Evolutionary conservation across 2,888 invertebrate genomes (phyloP), one percentile per base, ranked within the genome.

Genomic region (Catotricha subobsoleta): DNA sequence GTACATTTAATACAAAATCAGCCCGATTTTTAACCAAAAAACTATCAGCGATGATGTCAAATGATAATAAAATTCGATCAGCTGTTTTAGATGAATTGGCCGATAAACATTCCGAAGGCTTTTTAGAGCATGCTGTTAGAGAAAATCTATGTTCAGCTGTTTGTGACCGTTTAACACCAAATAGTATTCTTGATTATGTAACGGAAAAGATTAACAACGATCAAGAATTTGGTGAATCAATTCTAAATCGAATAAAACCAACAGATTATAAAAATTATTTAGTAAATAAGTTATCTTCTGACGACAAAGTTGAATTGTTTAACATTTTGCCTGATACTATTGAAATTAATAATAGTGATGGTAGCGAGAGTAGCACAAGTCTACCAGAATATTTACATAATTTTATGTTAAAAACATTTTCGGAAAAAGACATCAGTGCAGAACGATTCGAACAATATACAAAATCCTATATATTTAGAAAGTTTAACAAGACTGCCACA

Each of bases 121-220:
- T 62, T 43, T 49, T 62, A 36, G 56, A 62, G 43, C 58, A 60
- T 47, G 60, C 62, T 0, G 51, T 62, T 6, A 59, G 59, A 44
- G 63, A 62, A 44, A 62, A 62, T 48, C 51, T 59, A 6, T 56
- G 57, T 1, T 54, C 56, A 2, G 55, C 54, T n/a, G 60, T 62
- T n/a, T 62, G 62, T 41, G 36, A 36, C 23, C 36, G 36, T 23
- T 8, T 36, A 8, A 15, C 16, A 2, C 16, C 21, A 13, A 21
- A 36, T 12, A 23, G 15, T 2, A 23, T 36, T 13, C 23, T 6
- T 16, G 36, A 36, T 13, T 36, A 36, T 25, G 10, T 19, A 2
- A 15, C 23, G 15, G 25, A 36, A 15, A 36, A 36, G 9, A 23
- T 23, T 2, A 21, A 36, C 4, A 15, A 15, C 15, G 36, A 36